These are phyloP conservation scores for Platygyra sinensis DNA, from an alignment of 64 coral and sea anemone species.

Conservation along the genomic window DNA sequence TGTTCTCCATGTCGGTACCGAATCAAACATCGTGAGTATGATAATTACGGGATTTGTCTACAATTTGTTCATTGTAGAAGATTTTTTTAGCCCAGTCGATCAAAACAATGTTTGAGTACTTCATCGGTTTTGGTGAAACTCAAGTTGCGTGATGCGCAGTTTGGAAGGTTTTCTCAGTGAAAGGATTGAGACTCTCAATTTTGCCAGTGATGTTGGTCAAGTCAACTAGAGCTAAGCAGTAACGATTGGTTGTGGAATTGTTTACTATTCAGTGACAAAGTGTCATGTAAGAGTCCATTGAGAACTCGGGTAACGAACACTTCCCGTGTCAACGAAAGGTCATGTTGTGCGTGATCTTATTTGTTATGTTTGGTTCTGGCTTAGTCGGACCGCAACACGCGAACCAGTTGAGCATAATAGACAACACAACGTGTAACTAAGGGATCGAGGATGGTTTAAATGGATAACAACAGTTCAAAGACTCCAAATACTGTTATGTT, in stretches of 20 bases:
- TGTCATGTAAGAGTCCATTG: neutral
- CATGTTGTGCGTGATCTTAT: conserved; percentile 27
- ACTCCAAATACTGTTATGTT: neutral
- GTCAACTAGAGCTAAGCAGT: neutral
- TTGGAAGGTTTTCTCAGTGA: neutral
- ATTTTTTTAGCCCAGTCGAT: neutral
- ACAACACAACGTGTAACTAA: neutral
- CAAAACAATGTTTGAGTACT: neutral
- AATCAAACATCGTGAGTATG: conserved; percentile 1
- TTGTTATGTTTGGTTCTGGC: neutral
- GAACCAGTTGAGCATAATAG: neutral
- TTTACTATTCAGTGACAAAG: neutral
- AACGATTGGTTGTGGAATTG: neutral
- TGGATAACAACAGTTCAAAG: neutral
- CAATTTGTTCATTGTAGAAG: conserved; percentile 13
- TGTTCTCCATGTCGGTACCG: neutral
- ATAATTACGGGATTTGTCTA: conserved; percentile 27
- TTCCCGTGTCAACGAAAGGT: conserved; percentile 33
- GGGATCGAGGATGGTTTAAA: neutral
- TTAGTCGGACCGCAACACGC: neutral
- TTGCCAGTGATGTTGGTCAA: neutral
- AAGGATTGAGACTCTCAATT: neutral
- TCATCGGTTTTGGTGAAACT: neutral
- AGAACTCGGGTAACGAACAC: neutral
- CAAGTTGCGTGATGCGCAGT: neutral